Evolutionary conservation across 2,888 invertebrate genomes (phyloP), one percentile per base, ranked within the genome.

Genomic region (Trisateles emortualis): DNA sequence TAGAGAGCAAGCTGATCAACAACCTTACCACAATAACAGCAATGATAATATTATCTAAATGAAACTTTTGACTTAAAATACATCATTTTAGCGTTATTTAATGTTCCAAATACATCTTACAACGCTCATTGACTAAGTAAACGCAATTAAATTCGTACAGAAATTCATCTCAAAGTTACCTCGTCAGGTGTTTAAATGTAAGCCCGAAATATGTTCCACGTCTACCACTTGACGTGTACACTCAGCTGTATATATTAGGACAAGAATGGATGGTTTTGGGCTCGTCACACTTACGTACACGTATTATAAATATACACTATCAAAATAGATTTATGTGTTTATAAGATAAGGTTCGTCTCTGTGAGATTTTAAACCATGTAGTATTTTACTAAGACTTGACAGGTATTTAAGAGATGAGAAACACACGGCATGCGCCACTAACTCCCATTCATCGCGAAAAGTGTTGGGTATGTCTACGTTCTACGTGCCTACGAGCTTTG

Each of bases 391-490:
- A 51, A 51, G 36, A 41, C 56, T 73, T 62, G 54, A 62, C 50
- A 61, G 60, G 51, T 68, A 67, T 64, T 72, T 64, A 51, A 59
- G 60, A 63, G 60, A 64, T 46, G 54, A 45, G 47, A 54, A 35
- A 59, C 50, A 61, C 45, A 67, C 44, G 57, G 58, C 39, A 40
- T n/a, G n/a, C 42, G 22, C 42, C 55, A 61, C 14, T 42, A 26
- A 51, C 48, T 45, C 51, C 56, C 47, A 57, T 64, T 70, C 53
- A 63, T 45, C 51, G 36, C 10, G 30, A 43, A 47, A 51, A 41
- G 40, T 57, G 56, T 48, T 36, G 42, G 52, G 58, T 62, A 52
- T 30, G 45, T 26, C 24, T 33, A 14, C 16, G 16, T 38, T 63
- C 66, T 70, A 72, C 72, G 66, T 60, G 58, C 52, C 52, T 53